Percentiles rank a stretch among this genome's conserved stretches.
Conservation (phyloP, 2,797 vertebrate genomes). For the Cyclura pinguis region DNA sequence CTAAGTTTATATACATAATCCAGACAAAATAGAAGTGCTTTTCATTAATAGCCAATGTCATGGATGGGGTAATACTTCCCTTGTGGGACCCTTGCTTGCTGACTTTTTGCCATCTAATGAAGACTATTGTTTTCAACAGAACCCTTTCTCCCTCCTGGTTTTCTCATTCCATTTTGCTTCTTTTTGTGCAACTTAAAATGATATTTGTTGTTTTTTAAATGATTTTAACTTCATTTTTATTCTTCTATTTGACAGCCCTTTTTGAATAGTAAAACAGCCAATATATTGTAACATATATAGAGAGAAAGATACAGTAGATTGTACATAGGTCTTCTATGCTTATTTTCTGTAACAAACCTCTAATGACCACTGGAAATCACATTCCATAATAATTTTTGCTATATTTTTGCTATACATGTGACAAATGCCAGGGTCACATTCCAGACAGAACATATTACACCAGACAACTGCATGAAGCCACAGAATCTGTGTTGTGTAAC, state of each 20-base stretch:
- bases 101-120: not conserved
- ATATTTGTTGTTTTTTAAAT: not conserved
- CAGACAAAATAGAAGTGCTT: not conserved
- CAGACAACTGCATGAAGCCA: not conserved
- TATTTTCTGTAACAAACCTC: not conserved
- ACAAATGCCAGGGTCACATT: constrained; percentile 37
- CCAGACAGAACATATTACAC: constrained; percentile 31
- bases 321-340: not conserved
- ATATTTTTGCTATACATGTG: constrained; percentile 18
- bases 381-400: constrained; percentile 54
- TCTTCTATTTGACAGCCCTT: not conserved
- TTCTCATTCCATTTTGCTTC: not conserved
- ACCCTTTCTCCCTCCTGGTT: not conserved
- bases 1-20: not conserved
- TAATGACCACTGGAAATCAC: constrained; percentile 4
- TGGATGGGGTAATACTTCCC: not conserved
- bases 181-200: not conserved
- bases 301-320: too few relatives aligned
- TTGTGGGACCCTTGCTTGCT: not conserved
- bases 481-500: not conserved
- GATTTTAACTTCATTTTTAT: not conserved
- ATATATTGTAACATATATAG: not conserved
- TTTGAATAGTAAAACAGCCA: not conserved
- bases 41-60: not conserved
- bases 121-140: not conserved